phyloP scores from a whole-genome alignment of 2,797 vertebrate genomes.

The Chlorospingus semifuscus region DNA sequence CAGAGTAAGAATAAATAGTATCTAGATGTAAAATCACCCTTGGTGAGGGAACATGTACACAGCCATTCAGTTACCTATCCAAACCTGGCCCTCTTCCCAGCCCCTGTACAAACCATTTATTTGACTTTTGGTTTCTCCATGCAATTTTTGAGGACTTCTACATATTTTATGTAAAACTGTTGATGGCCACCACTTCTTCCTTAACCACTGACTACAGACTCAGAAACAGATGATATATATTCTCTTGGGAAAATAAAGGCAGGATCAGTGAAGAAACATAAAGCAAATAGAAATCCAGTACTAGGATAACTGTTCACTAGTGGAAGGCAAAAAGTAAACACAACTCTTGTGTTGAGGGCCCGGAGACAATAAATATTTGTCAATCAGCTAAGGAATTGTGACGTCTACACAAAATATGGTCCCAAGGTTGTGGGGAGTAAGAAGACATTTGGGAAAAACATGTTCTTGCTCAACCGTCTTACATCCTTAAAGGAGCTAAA shows the following conservation, averaged over 20 bases:
- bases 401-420: not conserved
- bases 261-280: not conserved
- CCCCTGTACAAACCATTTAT: not conserved
- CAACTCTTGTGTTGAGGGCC: not conserved
- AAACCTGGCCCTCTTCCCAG: not conserved
- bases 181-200: not conserved
- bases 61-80: not conserved
- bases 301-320: not conserved
- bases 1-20: conserved; percentile 7
- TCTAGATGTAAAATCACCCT: not conserved
- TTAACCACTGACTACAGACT: not conserved
- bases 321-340: not conserved
- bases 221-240: not conserved
- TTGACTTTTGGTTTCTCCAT: not conserved
- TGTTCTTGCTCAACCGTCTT: not conserved
- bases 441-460: not conserved
- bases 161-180: not conserved
- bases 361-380: not conserved
- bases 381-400: not conserved
- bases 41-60: rapidly evolving
- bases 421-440: not conserved
- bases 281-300: not conserved
- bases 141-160: not conserved
- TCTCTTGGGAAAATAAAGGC: not conserved
- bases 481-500: not conserved